Evolutionary conservation across 1,140 invertebrate genomes (phyloP).

Genomic region (Oryzaephilus surinamensis): DNA sequence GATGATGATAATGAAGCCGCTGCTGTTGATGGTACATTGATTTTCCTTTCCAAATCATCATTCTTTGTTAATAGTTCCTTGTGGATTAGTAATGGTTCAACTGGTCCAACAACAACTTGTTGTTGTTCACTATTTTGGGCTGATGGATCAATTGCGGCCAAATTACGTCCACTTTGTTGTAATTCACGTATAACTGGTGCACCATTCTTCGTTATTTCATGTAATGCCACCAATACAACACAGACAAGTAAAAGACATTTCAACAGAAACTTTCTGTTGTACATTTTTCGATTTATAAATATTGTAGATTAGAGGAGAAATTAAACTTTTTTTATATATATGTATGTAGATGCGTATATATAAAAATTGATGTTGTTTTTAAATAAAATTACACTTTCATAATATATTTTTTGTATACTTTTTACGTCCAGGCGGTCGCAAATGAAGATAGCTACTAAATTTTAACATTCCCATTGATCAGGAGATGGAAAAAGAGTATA

Average conservation of each 20-base stretch:
- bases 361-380: no score
- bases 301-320: no score
- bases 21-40: not conserved
- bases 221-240: no score
- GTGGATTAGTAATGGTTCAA: not conserved
- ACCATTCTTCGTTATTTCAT: no score
- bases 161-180: conserved; percentile 31
- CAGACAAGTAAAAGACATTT: no score
- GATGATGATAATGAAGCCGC: not conserved
- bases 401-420: no score
- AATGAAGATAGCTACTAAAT: conserved; percentile 19
- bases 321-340: no score
- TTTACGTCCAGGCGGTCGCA: conserved; percentile 30
- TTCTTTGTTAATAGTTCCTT: not conserved
- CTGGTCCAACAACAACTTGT: conserved; percentile 1
- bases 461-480: conserved; percentile 27
- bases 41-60: not conserved
- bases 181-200: conserved; percentile 31
- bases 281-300: no score
- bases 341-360: no score
- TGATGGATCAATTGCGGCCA: conserved; percentile 28
- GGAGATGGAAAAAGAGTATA: not conserved
- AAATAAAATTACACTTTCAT: no score
- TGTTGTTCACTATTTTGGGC: no score
- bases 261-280: no score